Percentiles rank a stretch among this genome's conserved stretches.
Evolutionary conservation across 2,113 vertebrate species (phyloP).

Genomic region (Oncorhynchus nerka): DNA sequence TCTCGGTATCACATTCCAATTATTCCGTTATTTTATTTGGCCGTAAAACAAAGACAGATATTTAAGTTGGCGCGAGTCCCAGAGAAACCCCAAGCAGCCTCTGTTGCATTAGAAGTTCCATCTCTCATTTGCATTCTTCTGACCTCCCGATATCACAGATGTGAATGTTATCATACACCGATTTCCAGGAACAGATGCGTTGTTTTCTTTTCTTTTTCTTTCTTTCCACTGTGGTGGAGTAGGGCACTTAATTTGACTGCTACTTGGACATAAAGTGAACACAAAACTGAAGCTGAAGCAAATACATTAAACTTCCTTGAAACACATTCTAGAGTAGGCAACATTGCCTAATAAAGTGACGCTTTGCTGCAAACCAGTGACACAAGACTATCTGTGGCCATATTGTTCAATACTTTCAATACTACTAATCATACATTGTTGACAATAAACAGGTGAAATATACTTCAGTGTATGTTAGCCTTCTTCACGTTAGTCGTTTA

Average conservation of each 20-base stretch:
- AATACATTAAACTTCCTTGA: neutral
- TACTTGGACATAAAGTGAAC: neutral
- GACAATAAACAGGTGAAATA: too few species aligned
- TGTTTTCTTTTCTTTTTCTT: neutral
- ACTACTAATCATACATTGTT: too few species aligned
- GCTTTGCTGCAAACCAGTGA: too few species aligned
- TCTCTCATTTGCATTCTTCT: neutral
- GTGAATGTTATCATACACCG: neutral
- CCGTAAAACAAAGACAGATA: neutral
- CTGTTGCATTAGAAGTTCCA: neutral
- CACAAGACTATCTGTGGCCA: too few species aligned
- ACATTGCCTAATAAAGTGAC: too few species aligned
- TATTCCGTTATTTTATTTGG: neutral
- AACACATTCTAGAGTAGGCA: neutral
- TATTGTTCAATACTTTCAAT: too few species aligned
- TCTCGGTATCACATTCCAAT: neutral
- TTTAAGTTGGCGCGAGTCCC: neutral
- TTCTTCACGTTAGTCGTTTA: neutral
- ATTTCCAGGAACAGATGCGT: neutral
- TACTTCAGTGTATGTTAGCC: neutral
- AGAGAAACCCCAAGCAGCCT: neutral
- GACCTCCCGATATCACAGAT: neutral
- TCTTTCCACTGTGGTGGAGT: neutral
- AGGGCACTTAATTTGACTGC: too few species aligned
- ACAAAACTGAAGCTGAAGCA: neutral